phyloP scores from a whole-genome alignment of 2,113 vertebrate species.

The Guaruba guarouba region DNA sequence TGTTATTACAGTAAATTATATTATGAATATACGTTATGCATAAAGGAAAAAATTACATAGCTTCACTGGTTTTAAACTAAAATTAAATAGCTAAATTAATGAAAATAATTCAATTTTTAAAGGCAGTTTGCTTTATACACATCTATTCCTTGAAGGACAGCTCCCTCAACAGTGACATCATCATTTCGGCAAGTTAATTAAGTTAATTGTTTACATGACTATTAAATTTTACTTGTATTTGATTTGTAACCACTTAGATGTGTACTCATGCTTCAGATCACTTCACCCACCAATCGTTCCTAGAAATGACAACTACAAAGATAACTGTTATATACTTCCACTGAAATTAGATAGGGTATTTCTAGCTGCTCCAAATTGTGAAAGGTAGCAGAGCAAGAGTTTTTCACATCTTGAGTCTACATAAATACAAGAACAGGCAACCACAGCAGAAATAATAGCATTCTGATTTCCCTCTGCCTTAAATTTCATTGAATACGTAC shows the following conservation, averaged over 20 bases:
- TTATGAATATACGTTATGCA: background rate
- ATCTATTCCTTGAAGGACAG: background rate
- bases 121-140: background rate
- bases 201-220: background rate
- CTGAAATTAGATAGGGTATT: background rate
- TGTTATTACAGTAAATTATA: background rate
- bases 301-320: background rate
- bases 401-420: background rate
- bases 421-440: background rate
- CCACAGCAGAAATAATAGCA: background rate
- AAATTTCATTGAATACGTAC: background rate
- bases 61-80: background rate
- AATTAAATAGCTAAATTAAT: background rate
- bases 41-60: background rate
- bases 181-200: background rate
- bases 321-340: background rate
- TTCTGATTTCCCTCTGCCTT: background rate
- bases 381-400: background rate
- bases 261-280: background rate
- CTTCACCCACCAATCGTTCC: background rate
- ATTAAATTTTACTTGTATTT: background rate
- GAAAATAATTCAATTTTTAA: background rate
- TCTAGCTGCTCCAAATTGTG: background rate
- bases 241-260: background rate
- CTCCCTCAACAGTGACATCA: rapidly evolving